Percentiles rank a stretch among this genome's conserved stretches.
These are phyloP conservation scores for Drosophila histrio DNA, from an alignment of 2,888 invertebrate genomes.

Conservation along the genomic window DNA sequence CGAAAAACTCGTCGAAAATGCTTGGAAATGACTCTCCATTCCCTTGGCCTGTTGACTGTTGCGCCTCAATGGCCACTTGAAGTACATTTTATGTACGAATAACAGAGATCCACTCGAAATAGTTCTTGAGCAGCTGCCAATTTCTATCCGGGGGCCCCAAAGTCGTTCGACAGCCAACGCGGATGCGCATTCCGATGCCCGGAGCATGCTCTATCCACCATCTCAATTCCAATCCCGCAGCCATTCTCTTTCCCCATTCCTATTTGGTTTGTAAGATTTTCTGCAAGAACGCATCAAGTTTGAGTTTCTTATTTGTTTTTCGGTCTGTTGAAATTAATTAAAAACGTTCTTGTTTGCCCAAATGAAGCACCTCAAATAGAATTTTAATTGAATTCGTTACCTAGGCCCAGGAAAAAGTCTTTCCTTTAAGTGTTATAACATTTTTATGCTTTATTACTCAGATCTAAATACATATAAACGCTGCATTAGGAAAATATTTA, in stretches of 20 bases:
- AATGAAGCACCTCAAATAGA: conserved; percentile 70
- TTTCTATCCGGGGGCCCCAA: conserved; percentile 38
- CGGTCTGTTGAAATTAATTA: conserved; percentile 83
- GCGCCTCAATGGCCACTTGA: conserved; percentile 58
- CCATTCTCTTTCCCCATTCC: background rate
- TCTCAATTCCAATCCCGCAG: background rate
- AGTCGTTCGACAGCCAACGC: conserved; percentile 49
- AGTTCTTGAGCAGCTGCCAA: conserved; percentile 75
- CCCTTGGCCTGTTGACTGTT: conserved; percentile 7
- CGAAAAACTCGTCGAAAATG: conserved; percentile 28
- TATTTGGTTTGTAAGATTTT: conserved; percentile 56
- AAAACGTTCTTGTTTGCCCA: conserved; percentile 78
- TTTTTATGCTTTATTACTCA: conserved; percentile 49
- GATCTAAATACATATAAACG: conserved; percentile 12
- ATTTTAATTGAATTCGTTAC: conserved; percentile 69
- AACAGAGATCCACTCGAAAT: conserved; percentile 53
- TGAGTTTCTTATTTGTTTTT: conserved; percentile 73
- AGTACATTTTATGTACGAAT: conserved; percentile 21
- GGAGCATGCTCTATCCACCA: conserved; percentile 18
- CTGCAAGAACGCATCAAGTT: conserved; percentile 59
- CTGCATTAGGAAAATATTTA: conserved; percentile 18
- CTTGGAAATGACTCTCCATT: conserved; percentile 38
- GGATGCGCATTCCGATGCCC: conserved; percentile 43
- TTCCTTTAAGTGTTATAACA: conserved; percentile 51
- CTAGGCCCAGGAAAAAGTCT: conserved; percentile 21